Base-by-base conservation (phyloP, 2,888 invertebrate species). In the Latheticus oryzae region DNA sequence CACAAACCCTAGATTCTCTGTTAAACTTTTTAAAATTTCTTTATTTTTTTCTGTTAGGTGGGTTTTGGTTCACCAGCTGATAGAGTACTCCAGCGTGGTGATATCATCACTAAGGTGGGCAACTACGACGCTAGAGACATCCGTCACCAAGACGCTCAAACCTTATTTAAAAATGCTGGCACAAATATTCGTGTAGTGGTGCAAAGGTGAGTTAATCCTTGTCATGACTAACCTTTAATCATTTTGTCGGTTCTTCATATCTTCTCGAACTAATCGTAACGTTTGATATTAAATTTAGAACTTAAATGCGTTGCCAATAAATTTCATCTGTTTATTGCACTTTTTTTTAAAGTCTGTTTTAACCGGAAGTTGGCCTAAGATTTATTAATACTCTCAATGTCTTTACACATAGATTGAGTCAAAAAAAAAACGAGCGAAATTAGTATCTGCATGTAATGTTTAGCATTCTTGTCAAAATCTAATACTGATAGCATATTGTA, bases 101-200 rank as follows among this genome's bases (percentile, higher is more conserved):
- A 97, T 81, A 87, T 95, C 73, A 90, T 97, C 73, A 85, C 90
- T 67, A 92, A 93, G 81, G 90, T 97, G 70, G 91, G 90, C 76
- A 93, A 92, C 76, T 92, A 92, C 80, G 95, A 95, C 80, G 88
- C 91, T 35, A 84, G 91, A 59, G 90, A 92, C 75, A 83, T 96
- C 73, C 85, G 93, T 71, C 96, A 96, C 75, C 90, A 93, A 76
- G 93, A 95, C 80, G 96, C 95, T 50, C 93, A 94, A 80, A 90
- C 88, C 76, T 83, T 94, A 63, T 93, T 94, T 78, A 88, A 87
- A 78, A 90, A 89, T 76, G 89, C 93, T 62, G 88, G 87, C 58
- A 90, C 87, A 74, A 86, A 88, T 72, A 89, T 94, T 73, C 86
- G 85, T 76, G 81, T 94, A 65, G 91, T 90, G 64, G 87, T 94